Evolutionary conservation across 2,113 vertebrate species (phyloP), one percentile per base, ranked within the genome.

Genomic region (Labeo rohita): DNA sequence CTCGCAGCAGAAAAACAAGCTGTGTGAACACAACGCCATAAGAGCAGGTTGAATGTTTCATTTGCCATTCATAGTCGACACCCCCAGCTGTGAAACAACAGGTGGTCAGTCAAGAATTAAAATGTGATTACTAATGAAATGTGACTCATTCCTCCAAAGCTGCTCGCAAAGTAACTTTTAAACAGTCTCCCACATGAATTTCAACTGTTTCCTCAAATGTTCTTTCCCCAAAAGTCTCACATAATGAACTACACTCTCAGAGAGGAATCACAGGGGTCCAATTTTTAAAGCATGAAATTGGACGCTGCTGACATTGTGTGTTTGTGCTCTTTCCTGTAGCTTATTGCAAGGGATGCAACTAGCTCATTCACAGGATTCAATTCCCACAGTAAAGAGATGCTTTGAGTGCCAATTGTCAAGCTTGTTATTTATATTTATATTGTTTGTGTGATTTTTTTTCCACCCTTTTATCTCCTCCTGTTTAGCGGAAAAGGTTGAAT

Each of bases 401-500:
- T 76, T 73, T 28, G 61, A 75, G 70, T 75, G 83, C 79, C 80
- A 68, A 83, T 83, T 79, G 54, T 86, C 39, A 63, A 74, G 83
- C 45, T 79, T 85, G 79, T 89, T 87, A 85, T 83, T 89, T 87
- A 73, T 82, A 82, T 89, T 86, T 82, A 87, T 89, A 85, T 85
- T 78, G 86, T 87, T 74, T 74, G 79, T 66, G 83, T 81, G 56
- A 65, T 39, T 73, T 65, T 63, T 61, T 36, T 21, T 45, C 73
- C 70, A 39, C 21, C 28, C 68, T 72, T 89, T 87, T 68, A 76
- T 87, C 77, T 88, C 52, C 80, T 83, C 36, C 77, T 73, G 72
- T 89, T 89, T 87, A 89, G 61, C 84, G n/a, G 84, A 89, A 92
- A 89, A 75, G 52, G 83, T 89, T 89, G 88, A 89, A 87, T 85